Base-by-base conservation (phyloP, 2,113 vertebrate species). In the Fulmarus glacialis region DNA sequence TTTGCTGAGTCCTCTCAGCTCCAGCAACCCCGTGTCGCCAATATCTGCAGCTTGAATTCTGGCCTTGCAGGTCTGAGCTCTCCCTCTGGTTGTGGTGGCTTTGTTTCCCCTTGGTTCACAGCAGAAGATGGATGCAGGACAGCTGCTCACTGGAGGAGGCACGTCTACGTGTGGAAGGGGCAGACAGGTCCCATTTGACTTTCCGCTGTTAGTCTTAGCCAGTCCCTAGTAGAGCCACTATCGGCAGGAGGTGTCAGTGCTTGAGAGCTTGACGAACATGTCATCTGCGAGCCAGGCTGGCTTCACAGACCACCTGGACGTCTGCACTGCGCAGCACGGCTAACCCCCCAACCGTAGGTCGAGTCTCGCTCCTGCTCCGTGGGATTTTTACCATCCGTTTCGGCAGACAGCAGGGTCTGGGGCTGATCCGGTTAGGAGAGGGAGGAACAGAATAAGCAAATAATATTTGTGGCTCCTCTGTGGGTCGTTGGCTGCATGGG, bases 201-300 rank as follows among this genome's bases (percentile, higher is more conserved):
- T 70, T n/a, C 14, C 15, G 14, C 43, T 27, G 45, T 68, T 70
- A 43, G 52, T 50, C 52, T 58, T 43, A 10, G 20, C 4, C 2
- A 1, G 11, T 79, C 29, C 21, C 38, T 34, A n/a, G 40, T 68
- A 72, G 45, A 80, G 26, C 60, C 29, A 8, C 47, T 9, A 4
- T 8, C 11, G 5, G 23, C 17, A 73, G 45, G 45, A 64, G 17
- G 8, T 74, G 30, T 42, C 34, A 29, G 17, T 55, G 68, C 77
- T 60, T 60, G 64, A 63, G 58, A 1, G 1, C 40, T 88, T 88
- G 83, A 53, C 3, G 3, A 5, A 66, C 0, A 0, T 56, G 60
- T 83, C 72, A 12, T 58, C 47, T 34, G 36, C 3, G 24, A 82
- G 81, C 50, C 17, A 24, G 3, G 40, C 43, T 80, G 53, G 43